Conservation (phyloP, 2,888 invertebrate species). For the Julus scandinavius region DNA sequence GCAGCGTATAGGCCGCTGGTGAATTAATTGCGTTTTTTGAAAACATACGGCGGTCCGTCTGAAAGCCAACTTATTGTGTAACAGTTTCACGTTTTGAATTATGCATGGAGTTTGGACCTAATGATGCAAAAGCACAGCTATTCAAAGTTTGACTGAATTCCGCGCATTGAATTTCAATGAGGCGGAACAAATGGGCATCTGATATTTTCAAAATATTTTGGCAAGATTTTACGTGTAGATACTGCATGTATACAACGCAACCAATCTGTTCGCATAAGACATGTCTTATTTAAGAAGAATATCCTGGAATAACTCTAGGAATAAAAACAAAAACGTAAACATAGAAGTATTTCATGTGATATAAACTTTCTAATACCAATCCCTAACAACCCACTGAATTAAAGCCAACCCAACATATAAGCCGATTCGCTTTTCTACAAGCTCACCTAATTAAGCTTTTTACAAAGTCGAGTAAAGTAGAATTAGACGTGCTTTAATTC, state of each 20-base stretch:
- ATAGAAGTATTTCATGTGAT: too few relatives aligned
- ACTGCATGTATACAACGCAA: too few relatives aligned
- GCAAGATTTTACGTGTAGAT: too few relatives aligned
- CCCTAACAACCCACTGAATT: neutral
- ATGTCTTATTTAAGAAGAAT: neutral
- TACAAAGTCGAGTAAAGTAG: neutral
- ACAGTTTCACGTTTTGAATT: neutral
- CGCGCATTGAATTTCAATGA: conserved; percentile 8
- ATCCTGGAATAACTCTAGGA: neutral
- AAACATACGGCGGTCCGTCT: neutral
- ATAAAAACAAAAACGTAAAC: too few relatives aligned
- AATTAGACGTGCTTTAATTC: neutral
- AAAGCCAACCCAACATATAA: neutral
- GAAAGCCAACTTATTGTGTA: neutral
- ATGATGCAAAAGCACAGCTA: conserved; percentile 21
- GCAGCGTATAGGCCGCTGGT: neutral
- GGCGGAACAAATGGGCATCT: conserved; percentile 25
- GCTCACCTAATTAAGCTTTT: neutral
- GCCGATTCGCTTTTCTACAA: too few relatives aligned
- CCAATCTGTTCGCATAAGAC: neutral
- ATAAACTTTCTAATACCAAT: too few relatives aligned
- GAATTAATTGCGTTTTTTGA: conserved; percentile 30
- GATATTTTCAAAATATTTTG: neutral
- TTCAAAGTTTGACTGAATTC: conserved; percentile 9
- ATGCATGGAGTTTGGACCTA: conserved; percentile 16